Conservation (phyloP, 92 coral and sea anemone species). For the Isaurus tuberculatus region DNA sequence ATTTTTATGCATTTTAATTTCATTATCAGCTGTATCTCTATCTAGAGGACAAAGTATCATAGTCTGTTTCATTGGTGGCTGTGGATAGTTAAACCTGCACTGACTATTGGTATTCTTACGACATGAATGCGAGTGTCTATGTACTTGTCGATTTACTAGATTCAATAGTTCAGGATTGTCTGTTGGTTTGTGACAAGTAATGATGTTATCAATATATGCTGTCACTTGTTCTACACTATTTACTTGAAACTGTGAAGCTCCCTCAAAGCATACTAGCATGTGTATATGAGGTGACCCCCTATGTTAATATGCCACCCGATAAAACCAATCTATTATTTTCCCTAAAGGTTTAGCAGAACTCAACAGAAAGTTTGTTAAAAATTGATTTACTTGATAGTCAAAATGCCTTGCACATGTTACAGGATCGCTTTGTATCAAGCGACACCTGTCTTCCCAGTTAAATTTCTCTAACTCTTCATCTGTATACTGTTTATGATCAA, state of each 20-base stretch:
- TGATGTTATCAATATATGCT: slow-evolving; percentile 6
- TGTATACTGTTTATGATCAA: not conserved
- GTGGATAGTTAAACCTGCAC: not conserved
- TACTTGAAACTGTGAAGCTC: slow-evolving; percentile 8
- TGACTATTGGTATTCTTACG: slow-evolving; percentile 7
- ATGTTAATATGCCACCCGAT: not conserved
- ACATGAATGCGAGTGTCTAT: slow-evolving; percentile 4
- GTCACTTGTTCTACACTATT: slow-evolving; percentile 4
- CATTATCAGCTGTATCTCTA: slow-evolving; percentile 1
- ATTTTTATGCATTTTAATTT: not conserved
- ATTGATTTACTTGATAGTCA: not conserved
- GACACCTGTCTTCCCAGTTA: slow-evolving; percentile 3
- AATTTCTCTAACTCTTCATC: slow-evolving; percentile 6
- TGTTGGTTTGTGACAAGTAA: slow-evolving; percentile 4
- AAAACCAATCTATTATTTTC: slow-evolving; percentile 1
- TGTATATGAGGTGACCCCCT: too few relatives aligned
- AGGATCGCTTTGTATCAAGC: not conserved
- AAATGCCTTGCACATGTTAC: slow-evolving; percentile 8
- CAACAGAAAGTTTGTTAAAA: not conserved
- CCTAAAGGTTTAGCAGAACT: slow-evolving; percentile 3
- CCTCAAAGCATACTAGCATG: not conserved
- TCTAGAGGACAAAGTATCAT: slow-evolving; percentile 7
- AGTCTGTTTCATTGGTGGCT: not conserved
- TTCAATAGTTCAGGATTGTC: not conserved
- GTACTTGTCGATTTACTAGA: slow-evolving; percentile 7